Evolutionary conservation across 2,888 invertebrate genomes (phyloP), one percentile per base, ranked within the genome.

Genomic region (Caenorhabditis sp.): DNA sequence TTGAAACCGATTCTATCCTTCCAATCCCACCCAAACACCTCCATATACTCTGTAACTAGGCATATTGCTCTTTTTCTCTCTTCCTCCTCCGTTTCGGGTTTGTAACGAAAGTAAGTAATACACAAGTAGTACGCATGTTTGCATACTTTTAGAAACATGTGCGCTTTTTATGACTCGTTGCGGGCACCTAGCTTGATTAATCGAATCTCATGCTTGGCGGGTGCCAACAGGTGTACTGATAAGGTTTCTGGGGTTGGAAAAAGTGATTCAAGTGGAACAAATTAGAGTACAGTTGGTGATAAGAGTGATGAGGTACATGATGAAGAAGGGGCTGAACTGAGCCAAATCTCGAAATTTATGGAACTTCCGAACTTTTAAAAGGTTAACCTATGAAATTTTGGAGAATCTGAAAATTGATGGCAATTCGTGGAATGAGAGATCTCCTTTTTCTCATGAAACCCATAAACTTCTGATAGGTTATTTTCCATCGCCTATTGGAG

Each of bases 91-190:
- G 41, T 22, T 58, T 22, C n/a, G n/a, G n/a, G n/a, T n/a, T 14
- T 19, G 3, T 24, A 63, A 41, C 14, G 44, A 47, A 64, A 49
- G 70, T 58, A 58, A 70, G 70, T 70, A 59, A 59, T 61, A 72
- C 59, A 24, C 47, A n/a, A 59, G n/a, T n/a, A 47, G 35, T 31
- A 41, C 47, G 59, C 49, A 31, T 72, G 59, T 68, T 68, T 68
- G 68, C 54, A 68, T 19, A 68, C 68, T 68, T 54, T 35, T 66
- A 66, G 47, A 63, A 51, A 66, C 66, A 66, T 66, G 66, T 66
- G 49, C 49, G 22, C 31, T 49, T 31, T 66, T 66, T 66, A 66
- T 66, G 66, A 26, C 51, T 38, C 24, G 51, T 31, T n/a, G 63
- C 26, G 7, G 66, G 8, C 22, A 54, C 54, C 68, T 54, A 38